Evolutionary conservation across 1,140 invertebrate genomes (phyloP).

Genomic region (Drosophila murphyi): DNA sequence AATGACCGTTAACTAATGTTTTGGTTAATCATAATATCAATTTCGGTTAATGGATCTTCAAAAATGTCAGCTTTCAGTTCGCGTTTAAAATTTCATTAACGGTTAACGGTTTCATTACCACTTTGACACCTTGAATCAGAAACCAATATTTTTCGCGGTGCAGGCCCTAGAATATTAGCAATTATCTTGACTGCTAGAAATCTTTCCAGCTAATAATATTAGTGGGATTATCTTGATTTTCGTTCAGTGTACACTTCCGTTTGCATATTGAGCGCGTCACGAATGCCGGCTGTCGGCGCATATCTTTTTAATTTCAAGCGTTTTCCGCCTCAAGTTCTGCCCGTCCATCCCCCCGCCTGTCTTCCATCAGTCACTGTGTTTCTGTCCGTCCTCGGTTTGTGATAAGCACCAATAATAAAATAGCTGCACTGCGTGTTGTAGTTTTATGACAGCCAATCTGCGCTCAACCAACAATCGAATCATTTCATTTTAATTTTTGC

Average conservation of each 20-base stretch:
- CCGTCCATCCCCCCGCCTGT: not conserved
- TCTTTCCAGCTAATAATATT: too few species aligned
- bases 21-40: too few species aligned
- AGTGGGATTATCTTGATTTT: not conserved
- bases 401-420: constrained; percentile 30
- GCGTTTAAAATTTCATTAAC: too few species aligned
- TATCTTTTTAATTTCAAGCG: constrained; percentile 43
- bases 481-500: constrained; percentile 7
- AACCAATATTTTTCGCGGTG: too few species aligned
- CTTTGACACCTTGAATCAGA: too few species aligned
- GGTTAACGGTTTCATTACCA: too few species aligned
- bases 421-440: not conserved
- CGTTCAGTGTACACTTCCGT: not conserved
- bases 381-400: not conserved
- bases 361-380: not conserved
- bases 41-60: too few species aligned
- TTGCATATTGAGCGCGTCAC: constrained; percentile 23
- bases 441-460: not conserved
- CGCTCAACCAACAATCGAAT: constrained; percentile 3
- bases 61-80: too few species aligned
- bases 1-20: too few species aligned
- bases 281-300: constrained; percentile 30
- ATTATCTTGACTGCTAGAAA: too few species aligned
- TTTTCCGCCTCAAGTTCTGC: constrained; percentile 23
- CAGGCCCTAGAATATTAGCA: too few species aligned